A percentile compares a stretch with the other conserved stretches of the same genome.
These are phyloP conservation scores for Calycopis cecrops DNA, from an alignment of 1,140 invertebrate species.

Conservation along the genomic window DNA sequence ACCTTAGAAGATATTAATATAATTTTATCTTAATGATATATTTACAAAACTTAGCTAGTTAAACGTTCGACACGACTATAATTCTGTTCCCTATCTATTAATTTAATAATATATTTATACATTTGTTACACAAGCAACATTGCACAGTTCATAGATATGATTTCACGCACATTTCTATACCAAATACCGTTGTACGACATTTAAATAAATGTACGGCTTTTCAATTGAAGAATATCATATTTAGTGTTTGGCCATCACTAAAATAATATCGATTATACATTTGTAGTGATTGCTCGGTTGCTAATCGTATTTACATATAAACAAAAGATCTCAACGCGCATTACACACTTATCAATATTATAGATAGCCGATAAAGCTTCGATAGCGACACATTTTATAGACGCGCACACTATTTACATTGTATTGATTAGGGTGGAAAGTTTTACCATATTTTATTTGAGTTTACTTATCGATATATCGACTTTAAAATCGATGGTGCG, in stretches of 20 bases:
- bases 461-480: too few relatives aligned
- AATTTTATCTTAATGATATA: conserved; percentile 58
- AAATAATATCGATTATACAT: conserved; percentile 10
- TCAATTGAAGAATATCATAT: too few relatives aligned
- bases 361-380: conserved; percentile 36
- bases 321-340: conserved; percentile 71
- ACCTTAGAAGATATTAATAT: conserved; percentile 57
- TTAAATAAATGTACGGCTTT: not conserved
- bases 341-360: conserved; percentile 48
- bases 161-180: conserved; percentile 34
- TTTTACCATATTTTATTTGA: too few relatives aligned
- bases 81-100: conserved; percentile 70
- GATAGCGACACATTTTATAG: conserved; percentile 56
- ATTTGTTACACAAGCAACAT: conserved; percentile 64
- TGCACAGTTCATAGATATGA: conserved; percentile 69
- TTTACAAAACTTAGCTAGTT: conserved; percentile 61
- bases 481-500: too few relatives aligned
- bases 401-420: conserved; percentile 33
- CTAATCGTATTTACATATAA: conserved; percentile 21
- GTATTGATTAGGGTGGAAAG: conserved; percentile 41
- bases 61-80: conserved; percentile 63
- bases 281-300: conserved; percentile 3
- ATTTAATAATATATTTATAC: conserved; percentile 54
- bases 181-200: conserved; percentile 27
- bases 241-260: not conserved